Percentiles rank a stretch among this genome's conserved stretches.
Conservation (phyloP, 1,140 invertebrate genomes). For the Heterodera carotae region DNA sequence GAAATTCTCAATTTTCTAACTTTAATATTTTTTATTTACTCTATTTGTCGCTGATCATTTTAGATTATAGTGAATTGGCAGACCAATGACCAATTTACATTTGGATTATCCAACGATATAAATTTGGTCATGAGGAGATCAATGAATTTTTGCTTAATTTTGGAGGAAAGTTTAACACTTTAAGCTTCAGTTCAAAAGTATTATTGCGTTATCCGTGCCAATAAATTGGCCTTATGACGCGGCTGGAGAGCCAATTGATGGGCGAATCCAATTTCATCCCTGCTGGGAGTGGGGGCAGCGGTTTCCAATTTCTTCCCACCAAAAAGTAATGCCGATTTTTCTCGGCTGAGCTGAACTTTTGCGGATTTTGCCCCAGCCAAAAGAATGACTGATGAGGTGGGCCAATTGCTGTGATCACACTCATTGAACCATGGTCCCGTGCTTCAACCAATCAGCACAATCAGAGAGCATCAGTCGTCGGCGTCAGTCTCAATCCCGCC, state of each 20-base stretch:
- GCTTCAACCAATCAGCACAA: background rate
- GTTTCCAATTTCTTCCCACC: background rate
- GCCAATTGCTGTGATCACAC: slow-evolving; percentile 1
- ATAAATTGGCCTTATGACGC: background rate
- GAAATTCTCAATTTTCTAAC: no score
- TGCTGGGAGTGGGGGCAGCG: no score
- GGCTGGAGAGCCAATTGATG: background rate
- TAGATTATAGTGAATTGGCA: no score
- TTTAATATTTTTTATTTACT: no score
- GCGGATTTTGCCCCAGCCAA: background rate
- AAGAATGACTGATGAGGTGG: background rate
- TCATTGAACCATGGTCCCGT: background rate
- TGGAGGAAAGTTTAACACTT: no score
- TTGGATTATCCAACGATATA: no score
- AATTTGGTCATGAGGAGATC: no score
- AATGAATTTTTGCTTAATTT: no score
- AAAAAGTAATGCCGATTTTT: background rate
- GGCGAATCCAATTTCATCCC: background rate
- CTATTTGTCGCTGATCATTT: no score
- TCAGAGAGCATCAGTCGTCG: background rate
- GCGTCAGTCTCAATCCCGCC: background rate
- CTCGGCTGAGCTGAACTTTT: background rate
- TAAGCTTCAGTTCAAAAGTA: background rate
- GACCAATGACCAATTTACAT: no score
- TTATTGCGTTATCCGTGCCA: slow-evolving; percentile 2